Evolutionary conservation across 2,113 vertebrate genomes (phyloP), one percentile per base, ranked within the genome.

Genomic region (Gymnogyps californianus): DNA sequence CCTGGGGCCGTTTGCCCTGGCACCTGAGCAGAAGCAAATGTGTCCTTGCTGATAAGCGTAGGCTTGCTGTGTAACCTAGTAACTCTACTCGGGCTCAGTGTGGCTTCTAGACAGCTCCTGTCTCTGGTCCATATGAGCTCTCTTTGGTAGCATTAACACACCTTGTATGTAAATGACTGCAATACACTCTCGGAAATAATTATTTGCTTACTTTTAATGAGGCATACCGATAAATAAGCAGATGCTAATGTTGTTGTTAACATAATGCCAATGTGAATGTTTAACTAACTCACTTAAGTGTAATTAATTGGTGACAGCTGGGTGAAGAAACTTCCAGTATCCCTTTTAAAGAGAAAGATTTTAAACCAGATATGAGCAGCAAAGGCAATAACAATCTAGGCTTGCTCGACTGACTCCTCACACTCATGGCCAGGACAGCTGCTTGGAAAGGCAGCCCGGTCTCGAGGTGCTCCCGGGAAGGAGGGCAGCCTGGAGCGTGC

Each of bases 171-270:
- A 86, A 85, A 79, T 93, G 16, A 54, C 51, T 55, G 29, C 55
- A 88, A 70, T 72, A 40, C 8, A 16, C 26, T 54, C 67, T 47
- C 42, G 32, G 64, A 92, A 94, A 83, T 44, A 70, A 83, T 81
- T 40, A 78, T 90, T 93, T 95, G 59, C 90, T 84, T 47, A 67
- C 65, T 89, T 87, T 58, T 70, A 93, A 92, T 72, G 72, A 92
- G 61, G 65, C 62, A 72, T 49, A 54, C 17, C 0, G 3, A 87
- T 84, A 95, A 94, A 94, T 24, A 78, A 83, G 75, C 29, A 88
- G 75, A 83, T 70, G 78, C 42, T 65, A 77, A 54, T 34, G 42
- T 71, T 91, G 40, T 6, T 86, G 47, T 64, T 86, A 82, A 58
- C 32, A 52, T 65, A 71, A 89, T 40, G 40, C 11, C 0, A 0